Percentiles rank a stretch among this genome's conserved stretches.
Evolutionary conservation across 2,888 invertebrate species (phyloP).

Genomic region (Arenicola marina): DNA sequence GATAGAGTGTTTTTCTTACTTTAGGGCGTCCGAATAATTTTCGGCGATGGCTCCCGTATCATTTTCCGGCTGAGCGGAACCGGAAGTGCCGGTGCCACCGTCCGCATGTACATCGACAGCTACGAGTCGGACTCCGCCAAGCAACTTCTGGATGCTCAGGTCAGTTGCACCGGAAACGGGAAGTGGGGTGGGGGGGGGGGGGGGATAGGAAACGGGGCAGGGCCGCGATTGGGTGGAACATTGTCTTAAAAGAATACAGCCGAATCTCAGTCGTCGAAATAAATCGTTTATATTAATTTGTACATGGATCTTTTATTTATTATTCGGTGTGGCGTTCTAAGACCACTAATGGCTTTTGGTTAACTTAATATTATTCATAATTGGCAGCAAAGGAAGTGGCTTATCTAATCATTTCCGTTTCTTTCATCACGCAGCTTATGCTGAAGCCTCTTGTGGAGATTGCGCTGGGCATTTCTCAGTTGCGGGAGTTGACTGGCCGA

Average conservation of each 20-base stretch:
- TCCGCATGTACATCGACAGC: constrained; percentile 90
- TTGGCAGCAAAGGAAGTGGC: not conserved
- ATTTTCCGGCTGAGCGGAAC: constrained; percentile 95
- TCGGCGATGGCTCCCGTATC: constrained; percentile 92
- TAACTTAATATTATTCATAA: no score
- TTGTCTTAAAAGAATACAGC: no score
- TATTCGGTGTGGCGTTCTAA: no score
- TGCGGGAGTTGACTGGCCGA: constrained; percentile 84
- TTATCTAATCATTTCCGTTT: not conserved
- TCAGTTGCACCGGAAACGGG: constrained; percentile 34
- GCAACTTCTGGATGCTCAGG: constrained; percentile 63
- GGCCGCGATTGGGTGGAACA: no score
- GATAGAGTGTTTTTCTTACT: no score
- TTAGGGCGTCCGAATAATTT: constrained; percentile 90
- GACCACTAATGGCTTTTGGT: no score
- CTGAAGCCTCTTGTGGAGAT: constrained; percentile 87
- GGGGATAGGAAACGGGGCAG: no score
- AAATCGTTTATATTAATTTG: not conserved
- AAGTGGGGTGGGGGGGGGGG: no score
- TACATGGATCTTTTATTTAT: not conserved
- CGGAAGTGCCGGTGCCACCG: constrained; percentile 96
- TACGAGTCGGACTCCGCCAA: constrained; percentile 75
- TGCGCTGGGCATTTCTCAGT: constrained; percentile 81
- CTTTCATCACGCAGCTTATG: constrained; percentile 66
- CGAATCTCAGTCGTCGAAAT: not conserved